phyloP scores from a whole-genome alignment of 2,113 vertebrate species.

The Pipra filicauda region DNA sequence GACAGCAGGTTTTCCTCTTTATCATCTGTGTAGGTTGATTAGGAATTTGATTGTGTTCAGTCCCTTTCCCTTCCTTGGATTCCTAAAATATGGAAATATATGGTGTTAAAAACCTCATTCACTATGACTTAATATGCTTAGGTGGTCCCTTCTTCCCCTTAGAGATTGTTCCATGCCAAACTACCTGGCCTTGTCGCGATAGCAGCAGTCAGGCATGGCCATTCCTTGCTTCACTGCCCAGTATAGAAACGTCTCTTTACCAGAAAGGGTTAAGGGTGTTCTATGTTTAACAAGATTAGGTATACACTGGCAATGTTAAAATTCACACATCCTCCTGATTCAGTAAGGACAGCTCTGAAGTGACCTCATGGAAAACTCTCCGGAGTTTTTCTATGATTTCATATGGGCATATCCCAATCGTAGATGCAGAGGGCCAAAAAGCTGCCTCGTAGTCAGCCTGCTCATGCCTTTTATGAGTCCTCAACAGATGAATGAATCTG shows the following conservation, averaged over 20 bases:
- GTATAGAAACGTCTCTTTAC: not conserved
- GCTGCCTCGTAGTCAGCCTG: not conserved
- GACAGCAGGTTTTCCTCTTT: not conserved
- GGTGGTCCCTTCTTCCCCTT: not conserved
- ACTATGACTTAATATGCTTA: not conserved
- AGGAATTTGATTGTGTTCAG: not conserved
- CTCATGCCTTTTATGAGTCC: not conserved
- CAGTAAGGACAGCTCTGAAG: not conserved
- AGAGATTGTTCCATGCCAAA: not conserved
- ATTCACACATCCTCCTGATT: not conserved
- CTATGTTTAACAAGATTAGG: not conserved
- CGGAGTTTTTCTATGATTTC: conserved; percentile 1
- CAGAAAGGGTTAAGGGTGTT: not conserved
- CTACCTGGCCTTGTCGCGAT: not conserved
- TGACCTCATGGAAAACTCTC: not conserved
- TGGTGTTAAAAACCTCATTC: not conserved
- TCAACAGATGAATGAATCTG: conserved; percentile 32
- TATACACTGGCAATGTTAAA: not conserved
- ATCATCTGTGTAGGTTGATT: not conserved
- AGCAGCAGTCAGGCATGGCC: not conserved
- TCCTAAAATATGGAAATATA: not conserved
- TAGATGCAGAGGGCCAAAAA: not conserved
- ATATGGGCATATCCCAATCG: not conserved
- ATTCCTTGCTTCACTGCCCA: not conserved
- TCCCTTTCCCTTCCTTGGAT: not conserved